Percentiles rank a stretch among this genome's conserved stretches.
Evolutionary conservation across 2,113 vertebrate genomes (phyloP).

Genomic region (Tachycineta bicolor): DNA sequence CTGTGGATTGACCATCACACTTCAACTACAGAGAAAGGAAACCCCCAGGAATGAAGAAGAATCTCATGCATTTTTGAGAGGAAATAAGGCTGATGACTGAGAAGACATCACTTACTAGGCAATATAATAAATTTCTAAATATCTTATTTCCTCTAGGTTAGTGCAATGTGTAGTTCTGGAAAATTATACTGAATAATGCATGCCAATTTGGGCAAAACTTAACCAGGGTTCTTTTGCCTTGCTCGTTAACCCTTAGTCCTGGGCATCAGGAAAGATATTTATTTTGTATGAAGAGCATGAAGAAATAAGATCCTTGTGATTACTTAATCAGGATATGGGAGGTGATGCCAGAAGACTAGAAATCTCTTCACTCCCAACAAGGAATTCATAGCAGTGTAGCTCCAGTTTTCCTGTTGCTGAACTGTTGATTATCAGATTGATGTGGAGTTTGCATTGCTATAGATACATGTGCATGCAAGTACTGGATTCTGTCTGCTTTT

Average conservation of each 20-base stretch:
- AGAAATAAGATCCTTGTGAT: not conserved
- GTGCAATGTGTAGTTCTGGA: not conserved
- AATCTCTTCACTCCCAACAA: not conserved
- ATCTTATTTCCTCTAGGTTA: not conserved
- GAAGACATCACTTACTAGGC: not conserved
- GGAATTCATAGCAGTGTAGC: not conserved
- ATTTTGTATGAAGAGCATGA: not conserved
- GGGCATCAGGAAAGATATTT: not conserved
- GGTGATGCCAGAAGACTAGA: not conserved
- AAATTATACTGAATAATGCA: not conserved
- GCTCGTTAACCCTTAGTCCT: not conserved
- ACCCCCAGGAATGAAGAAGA: not conserved
- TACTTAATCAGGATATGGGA: not conserved
- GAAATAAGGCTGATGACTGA: not conserved
- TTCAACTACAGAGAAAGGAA: not conserved
- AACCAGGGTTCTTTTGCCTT: not conserved
- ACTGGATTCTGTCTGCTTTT: not conserved
- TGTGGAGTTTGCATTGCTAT: not conserved
- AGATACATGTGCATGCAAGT: fast-evolving
- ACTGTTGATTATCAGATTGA: not conserved
- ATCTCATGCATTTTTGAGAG: not conserved
- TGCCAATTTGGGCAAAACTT: not conserved
- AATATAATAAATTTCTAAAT: not conserved
- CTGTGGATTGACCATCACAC: not conserved
- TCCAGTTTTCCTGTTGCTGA: not conserved